Evolutionary conservation across 2,113 vertebrate species (phyloP), one percentile per base, ranked within the genome.

Genomic region (Aspidoscelis tigris): DNA sequence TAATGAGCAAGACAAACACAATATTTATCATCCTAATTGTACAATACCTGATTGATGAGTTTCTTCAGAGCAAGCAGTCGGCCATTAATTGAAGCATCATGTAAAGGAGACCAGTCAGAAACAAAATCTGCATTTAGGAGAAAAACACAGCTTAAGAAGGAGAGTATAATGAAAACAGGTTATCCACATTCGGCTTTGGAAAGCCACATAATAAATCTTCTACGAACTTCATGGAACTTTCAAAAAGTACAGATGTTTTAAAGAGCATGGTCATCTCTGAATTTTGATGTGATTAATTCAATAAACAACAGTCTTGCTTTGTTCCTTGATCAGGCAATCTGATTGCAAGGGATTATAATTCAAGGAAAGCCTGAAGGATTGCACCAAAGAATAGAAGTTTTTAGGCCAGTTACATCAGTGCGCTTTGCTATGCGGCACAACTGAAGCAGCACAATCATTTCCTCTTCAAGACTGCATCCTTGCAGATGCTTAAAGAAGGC

Each of bases 41-140:
- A 74, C 58, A 9, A 41, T 94, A 97, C 98, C 97, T 98, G 97
- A 86, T 88, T 91, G 73, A 98, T 95, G 90, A 98, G 96, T 47
- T 89, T 95, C 77, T 91, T 96, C 89, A 99, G 86, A 70, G 94
- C 41, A 11, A 97, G 93, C 55, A 96, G 86, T 12, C 91, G 93
- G 70, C 98, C 98, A 0, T 97, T 96, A 78, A 96, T 91, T 3
- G 97, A 97, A 71, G 97, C 97, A 76, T 98, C 97, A 0, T 99
- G 98, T 84, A 98, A 47, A 5, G 96, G 96, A 90, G 97, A 97
- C 98, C 98, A 98, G 80, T 98, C 98, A 4, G 97, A 97, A 80
- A 97, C 89, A 64, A 90, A 76, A 83, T 95, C 96, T 97, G 87
- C 26, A 53, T 5, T 71, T 88, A 92, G 88, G 9, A 68, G 88